A percentile compares a stretch with the other conserved stretches of the same genome.
phyloP scores from a whole-genome alignment of 2,888 invertebrate species.

The Cheilosia impressa region DNA sequence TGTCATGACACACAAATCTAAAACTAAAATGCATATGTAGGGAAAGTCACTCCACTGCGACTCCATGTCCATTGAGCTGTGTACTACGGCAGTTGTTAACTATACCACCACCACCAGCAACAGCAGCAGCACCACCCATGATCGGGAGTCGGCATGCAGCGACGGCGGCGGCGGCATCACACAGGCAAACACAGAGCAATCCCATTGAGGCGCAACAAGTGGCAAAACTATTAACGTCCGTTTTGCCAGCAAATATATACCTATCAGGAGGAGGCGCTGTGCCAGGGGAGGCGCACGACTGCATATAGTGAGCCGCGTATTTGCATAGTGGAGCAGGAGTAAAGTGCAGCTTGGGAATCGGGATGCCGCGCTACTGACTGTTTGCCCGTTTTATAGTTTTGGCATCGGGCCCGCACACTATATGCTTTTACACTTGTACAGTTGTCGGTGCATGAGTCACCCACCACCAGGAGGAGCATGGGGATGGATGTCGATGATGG shows the following conservation, averaged over 20 bases:
- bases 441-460: constrained; percentile 12
- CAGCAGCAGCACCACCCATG: constrained; percentile 37
- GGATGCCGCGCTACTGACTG: constrained; percentile 61
- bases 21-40: constrained; percentile 21
- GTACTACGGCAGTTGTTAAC: constrained; percentile 38
- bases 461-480: constrained; percentile 26
- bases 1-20: constrained; percentile 64
- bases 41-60: constrained; percentile 24
- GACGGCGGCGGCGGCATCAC: constrained; percentile 46
- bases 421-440: background rate
- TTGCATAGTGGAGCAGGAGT: constrained; percentile 56
- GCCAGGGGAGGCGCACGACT: constrained; percentile 34
- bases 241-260: constrained; percentile 76
- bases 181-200: constrained; percentile 77
- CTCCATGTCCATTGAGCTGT: constrained; percentile 59
- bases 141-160: constrained; percentile 64
- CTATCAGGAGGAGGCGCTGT: constrained; percentile 24
- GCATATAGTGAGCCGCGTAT: constrained; percentile 38
- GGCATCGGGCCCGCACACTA: constrained; percentile 48
- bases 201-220: constrained; percentile 74
- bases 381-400: constrained; percentile 63
- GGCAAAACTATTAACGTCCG: constrained; percentile 79
- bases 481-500: constrained; percentile 43
- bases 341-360: constrained; percentile 51
- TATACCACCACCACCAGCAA: background rate